phyloP scores from a whole-genome alignment of 2,113 vertebrate species.

The Calcarius ornatus region DNA sequence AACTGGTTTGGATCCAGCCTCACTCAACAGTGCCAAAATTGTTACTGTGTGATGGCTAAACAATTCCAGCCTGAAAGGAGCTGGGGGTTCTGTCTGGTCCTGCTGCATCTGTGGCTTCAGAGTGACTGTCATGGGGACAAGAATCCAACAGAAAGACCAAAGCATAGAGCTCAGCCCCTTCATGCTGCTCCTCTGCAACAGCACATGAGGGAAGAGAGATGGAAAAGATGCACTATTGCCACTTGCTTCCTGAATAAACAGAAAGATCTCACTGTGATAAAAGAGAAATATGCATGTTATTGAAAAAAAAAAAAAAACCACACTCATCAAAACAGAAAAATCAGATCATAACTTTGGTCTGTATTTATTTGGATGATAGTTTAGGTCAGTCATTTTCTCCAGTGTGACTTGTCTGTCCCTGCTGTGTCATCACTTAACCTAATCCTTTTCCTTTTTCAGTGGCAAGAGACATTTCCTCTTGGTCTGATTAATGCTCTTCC shows the following conservation, averaged over 20 bases:
- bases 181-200: not conserved
- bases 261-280: not conserved
- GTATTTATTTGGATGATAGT: not conserved
- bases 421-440: constrained; percentile 7
- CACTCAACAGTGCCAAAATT: not conserved
- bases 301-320: not conserved
- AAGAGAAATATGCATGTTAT: not conserved
- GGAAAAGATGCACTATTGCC: fast-evolving
- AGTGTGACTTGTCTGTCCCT: not conserved
- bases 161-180: not conserved
- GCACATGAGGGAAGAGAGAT: not conserved
- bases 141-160: not conserved
- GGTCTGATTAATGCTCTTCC: constrained; percentile 14
- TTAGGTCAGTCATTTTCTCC: constrained; percentile 19
- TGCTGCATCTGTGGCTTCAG: not conserved
- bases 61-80: not conserved
- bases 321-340: constrained; percentile 13
- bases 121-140: not conserved
- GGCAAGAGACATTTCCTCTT: constrained; percentile 12
- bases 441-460: constrained; percentile 22
- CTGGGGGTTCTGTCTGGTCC: not conserved
- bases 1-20: not conserved
- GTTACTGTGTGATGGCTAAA: not conserved
- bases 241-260: constrained; percentile 18
- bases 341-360: not conserved